Percentiles rank a stretch among this genome's conserved stretches.
phyloP scores from a whole-genome alignment of 2,113 vertebrate genomes.

The Regulus satrapa region DNA sequence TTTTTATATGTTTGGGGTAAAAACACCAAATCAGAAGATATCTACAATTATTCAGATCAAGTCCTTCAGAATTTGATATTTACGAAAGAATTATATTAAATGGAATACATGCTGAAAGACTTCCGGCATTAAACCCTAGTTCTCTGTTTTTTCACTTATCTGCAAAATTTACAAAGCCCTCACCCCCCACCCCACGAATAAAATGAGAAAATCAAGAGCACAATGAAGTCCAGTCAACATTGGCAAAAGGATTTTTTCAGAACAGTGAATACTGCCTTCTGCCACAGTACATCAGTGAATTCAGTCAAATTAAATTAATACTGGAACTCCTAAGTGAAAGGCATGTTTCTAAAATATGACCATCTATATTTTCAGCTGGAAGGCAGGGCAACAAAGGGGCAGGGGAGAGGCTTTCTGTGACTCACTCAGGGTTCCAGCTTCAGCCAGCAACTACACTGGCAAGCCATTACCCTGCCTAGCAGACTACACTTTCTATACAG shows the following conservation, averaged over 20 bases:
- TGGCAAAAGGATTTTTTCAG: background rate
- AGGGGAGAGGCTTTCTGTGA: background rate
- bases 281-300: background rate
- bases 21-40: background rate
- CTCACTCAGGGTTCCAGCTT: background rate
- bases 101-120: background rate
- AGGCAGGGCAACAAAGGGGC: background rate
- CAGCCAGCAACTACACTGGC: background rate
- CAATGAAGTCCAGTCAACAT: background rate
- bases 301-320: background rate
- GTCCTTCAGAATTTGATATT: background rate
- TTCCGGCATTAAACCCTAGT: background rate
- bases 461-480: background rate
- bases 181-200: fast-evolving
- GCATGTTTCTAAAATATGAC: background rate
- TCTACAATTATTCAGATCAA: background rate
- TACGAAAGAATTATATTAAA: background rate
- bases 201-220: background rate
- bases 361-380: background rate
- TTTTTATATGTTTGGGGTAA: background rate
- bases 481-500: background rate
- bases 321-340: background rate
- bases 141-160: background rate
- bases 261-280: background rate
- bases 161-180: background rate